Evolutionary conservation across 2,113 vertebrate genomes (phyloP), one percentile per base, ranked within the genome.

Genomic region (Pituophis catenifer): DNA sequence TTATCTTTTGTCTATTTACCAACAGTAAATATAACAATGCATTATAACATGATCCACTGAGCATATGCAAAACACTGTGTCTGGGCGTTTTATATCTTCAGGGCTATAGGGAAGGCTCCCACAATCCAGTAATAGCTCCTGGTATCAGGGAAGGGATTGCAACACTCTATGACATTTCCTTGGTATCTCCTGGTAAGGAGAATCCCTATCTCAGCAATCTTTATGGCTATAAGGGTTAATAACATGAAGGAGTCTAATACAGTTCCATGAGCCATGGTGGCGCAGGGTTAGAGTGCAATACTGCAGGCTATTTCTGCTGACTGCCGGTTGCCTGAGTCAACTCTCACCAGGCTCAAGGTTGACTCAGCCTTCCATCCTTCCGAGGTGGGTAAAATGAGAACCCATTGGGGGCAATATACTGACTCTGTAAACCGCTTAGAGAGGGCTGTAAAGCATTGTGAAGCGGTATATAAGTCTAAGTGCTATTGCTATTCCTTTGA

Each of bases 261-360:
- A 94, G 24, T 44, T 93, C 92, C 95, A 96, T 62, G 23, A 57
- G 55, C 55, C 17, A 1, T 19, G 55, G 15, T 57, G 55, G 55
- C 1, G 55, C 55, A 57, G 55, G 55, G 55, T 19, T 57, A 57
- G 17, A 57, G 4, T 19, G 55, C 17, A 57, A 4, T 57, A 57
- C 17, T 57, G 55, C 17, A 57, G 54, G 54, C 55, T 57, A 57
- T 19, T 57, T 57, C 55, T 57, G 55, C 55, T 57, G 55, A 17
- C 13, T 57, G 55, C 15, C 5, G 4, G 55, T 3, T 57, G 55
- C 3, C 1, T 57, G 55, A 19, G 55, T 17, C 54, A 13, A 57
- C 19, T 57, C 15, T 57, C 55, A 57, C 17, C 17, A 57, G 55
- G 15, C 15, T 57, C 17, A 57, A 19, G 5, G 55, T 57, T 57